These are phyloP conservation scores for Pollicipes pollicipes DNA, from an alignment of 1,140 invertebrate species.

Conservation along the genomic window DNA sequence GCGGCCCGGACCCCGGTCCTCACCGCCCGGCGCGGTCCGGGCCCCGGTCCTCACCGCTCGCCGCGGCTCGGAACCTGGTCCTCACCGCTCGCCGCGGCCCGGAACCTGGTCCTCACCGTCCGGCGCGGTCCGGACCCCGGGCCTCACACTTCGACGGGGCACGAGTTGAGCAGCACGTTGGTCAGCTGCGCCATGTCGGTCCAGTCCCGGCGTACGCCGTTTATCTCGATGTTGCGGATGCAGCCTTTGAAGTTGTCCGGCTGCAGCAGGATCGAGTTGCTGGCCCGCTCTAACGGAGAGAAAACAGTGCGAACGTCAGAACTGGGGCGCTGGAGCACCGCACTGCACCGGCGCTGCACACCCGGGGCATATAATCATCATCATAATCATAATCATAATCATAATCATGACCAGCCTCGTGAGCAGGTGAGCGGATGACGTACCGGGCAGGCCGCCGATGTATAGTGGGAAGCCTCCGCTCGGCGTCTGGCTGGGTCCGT, in stretches of 20 bases:
- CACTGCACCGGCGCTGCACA: neutral
- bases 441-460: constrained; percentile 21
- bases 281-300: neutral
- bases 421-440: constrained; percentile 9
- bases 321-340: no score
- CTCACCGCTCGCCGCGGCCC: no score
- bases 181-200: constrained; percentile 58
- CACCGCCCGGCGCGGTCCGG: no score
- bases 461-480: no score
- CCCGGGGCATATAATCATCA: neutral
- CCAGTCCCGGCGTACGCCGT: constrained; percentile 49
- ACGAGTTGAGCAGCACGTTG: constrained; percentile 68
- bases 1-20: no score
- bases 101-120: no score
- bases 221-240: constrained; percentile 63
- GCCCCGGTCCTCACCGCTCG: no score
- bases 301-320: neutral
- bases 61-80: no score
- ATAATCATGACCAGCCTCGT: constrained; percentile 3
- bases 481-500: no score
- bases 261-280: neutral
- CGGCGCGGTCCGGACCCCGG: no score
- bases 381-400: constrained; percentile 5
- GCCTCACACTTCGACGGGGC: constrained; percentile 31
- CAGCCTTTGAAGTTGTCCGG: constrained; percentile 78